A percentile compares a stretch with the other conserved stretches of the same genome.
These are phyloP conservation scores for Camponotus pennsylvanicus DNA, from an alignment of 1,140 invertebrate species.

Conservation along the genomic window DNA sequence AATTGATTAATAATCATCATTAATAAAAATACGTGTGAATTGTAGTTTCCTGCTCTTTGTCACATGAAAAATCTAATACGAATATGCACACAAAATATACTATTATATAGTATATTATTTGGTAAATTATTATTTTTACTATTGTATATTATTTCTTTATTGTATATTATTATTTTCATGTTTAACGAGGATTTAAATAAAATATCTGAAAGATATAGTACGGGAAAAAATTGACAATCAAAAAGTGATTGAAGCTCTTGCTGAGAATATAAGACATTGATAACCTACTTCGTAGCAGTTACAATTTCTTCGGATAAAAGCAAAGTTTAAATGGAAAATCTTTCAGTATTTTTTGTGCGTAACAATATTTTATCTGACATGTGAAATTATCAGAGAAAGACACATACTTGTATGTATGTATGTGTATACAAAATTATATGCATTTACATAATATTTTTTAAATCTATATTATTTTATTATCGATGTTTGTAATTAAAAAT, in stretches of 20 bases:
- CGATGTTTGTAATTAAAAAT: neutral
- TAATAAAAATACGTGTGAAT: neutral
- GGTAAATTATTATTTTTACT: no score
- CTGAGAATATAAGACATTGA: neutral
- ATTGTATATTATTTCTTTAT: neutral
- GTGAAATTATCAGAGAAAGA: neutral
- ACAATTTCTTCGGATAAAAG: neutral
- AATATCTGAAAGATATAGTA: neutral
- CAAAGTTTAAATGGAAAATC: constrained; percentile 39
- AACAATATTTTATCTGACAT: neutral
- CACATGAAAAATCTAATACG: neutral
- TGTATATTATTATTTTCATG: neutral
- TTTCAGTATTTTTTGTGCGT: neutral
- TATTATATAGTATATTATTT: neutral
- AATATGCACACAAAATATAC: neutral
- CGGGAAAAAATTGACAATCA: neutral
- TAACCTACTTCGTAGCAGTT: constrained; percentile 14
- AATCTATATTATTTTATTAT: neutral
- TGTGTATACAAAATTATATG: neutral
- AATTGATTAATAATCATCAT: constrained; percentile 6
- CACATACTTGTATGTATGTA: neutral
- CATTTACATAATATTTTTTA: neutral
- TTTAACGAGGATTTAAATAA: neutral
- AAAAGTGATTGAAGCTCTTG: neutral
- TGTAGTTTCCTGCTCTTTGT: no score